phyloP scores from a whole-genome alignment of 2,888 invertebrate species.

The Melolontha melolontha region DNA sequence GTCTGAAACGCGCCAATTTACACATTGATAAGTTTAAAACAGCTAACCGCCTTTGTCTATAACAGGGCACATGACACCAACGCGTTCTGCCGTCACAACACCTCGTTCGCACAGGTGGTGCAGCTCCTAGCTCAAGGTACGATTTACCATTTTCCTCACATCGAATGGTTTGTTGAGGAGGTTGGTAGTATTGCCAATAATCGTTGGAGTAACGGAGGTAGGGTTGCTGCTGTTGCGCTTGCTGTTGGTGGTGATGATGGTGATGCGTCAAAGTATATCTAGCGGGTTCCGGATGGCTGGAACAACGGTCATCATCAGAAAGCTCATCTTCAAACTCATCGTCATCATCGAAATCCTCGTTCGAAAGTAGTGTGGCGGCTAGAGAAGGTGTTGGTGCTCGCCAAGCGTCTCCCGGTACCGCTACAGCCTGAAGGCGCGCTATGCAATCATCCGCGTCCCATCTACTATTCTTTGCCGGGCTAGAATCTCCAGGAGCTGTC shows the following conservation, averaged over 20 bases:
- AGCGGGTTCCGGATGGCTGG: conserved; percentile 65
- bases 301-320: conserved; percentile 69
- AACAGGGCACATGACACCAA: conserved; percentile 87
- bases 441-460: conserved; percentile 71
- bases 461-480: conserved; percentile 69
- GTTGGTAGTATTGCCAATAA: conserved; percentile 68
- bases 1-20: conserved; percentile 88
- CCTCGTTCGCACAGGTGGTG: conserved; percentile 62
- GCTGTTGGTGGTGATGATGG: conserved; percentile 55
- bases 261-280: conserved; percentile 53
- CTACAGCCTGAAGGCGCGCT: conserved; percentile 78
- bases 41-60: conserved; percentile 86
- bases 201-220: conserved; percentile 63
- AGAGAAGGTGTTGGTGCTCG: conserved; percentile 64
- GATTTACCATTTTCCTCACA: conserved; percentile 92
- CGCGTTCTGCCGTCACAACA: conserved; percentile 65
- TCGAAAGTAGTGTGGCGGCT: conserved; percentile 61
- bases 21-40: conserved; percentile 93
- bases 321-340: conserved; percentile 73
- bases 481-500: conserved; percentile 65
- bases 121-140: conserved; percentile 86
- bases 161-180: conserved; percentile 83
- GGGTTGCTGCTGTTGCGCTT: conserved; percentile 49
- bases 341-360: conserved; percentile 70
- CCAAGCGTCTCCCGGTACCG: conserved; percentile 74